Percentiles rank a stretch among this genome's conserved stretches.
Conservation (phyloP, 2,888 invertebrate genomes). For the Philopedon plagiatum region DNA sequence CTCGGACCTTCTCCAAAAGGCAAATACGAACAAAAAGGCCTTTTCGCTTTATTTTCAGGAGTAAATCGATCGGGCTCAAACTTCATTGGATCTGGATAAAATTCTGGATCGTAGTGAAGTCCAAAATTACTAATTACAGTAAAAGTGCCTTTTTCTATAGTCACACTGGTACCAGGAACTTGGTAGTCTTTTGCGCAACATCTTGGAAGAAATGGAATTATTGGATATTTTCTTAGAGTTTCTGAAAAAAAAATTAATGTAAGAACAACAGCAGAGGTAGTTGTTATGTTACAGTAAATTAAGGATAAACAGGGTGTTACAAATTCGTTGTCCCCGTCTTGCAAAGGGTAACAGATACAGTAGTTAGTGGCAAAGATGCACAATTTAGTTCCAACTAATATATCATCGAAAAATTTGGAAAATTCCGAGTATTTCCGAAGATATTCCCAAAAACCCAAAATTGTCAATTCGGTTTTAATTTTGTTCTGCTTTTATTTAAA, state of each 20-base stretch:
- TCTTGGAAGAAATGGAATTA: constrained; percentile 57
- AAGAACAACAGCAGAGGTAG: too few relatives aligned
- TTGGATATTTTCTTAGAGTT: constrained; percentile 61
- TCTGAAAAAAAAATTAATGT: constrained; percentile 60
- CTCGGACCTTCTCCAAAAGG: constrained; percentile 74
- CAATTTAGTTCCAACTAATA: too few relatives aligned
- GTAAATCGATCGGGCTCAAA: constrained; percentile 77
- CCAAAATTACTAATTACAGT: constrained; percentile 57
- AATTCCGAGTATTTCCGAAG: too few relatives aligned
- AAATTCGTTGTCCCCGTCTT: too few relatives aligned
- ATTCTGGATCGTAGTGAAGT: constrained; percentile 59
- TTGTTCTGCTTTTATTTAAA: too few relatives aligned
- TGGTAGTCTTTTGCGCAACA: constrained; percentile 56
- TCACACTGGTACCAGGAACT: constrained; percentile 57
- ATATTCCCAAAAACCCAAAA: too few relatives aligned
- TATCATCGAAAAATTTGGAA: too few relatives aligned
- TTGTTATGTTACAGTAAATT: too few relatives aligned
- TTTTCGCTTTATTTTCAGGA: constrained; percentile 68
- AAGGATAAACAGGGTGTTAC: too few relatives aligned
- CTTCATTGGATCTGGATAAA: constrained; percentile 72
- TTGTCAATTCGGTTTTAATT: too few relatives aligned
- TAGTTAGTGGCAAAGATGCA: too few relatives aligned
- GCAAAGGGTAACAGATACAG: too few relatives aligned
- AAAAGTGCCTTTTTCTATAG: constrained; percentile 52
- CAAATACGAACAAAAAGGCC: constrained; percentile 47